phyloP scores from a whole-genome alignment of 2,797 vertebrate species.

The Cirrhinus molitorella region DNA sequence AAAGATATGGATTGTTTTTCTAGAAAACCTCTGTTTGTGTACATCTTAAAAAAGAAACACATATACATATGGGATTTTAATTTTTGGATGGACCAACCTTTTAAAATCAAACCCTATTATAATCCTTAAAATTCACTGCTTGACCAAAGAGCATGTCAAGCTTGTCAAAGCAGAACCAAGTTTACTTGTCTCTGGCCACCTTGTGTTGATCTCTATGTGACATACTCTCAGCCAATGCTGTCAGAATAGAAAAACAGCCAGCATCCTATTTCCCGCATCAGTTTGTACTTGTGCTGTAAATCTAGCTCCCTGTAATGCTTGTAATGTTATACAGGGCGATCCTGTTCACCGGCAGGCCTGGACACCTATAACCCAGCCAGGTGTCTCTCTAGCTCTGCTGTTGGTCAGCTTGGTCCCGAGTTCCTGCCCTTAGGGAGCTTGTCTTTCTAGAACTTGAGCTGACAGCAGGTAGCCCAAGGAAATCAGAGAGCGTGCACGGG shows the following conservation, averaged over 20 bases:
- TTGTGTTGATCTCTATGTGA: conserved; percentile 23
- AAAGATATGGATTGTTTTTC: not conserved
- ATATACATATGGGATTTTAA: not conserved
- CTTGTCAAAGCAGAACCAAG: conserved; percentile 9
- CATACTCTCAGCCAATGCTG: conserved; percentile 27
- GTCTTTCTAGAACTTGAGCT: conserved; percentile 60
- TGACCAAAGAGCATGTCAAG: conserved; percentile 9
- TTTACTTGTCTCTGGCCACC: conserved; percentile 23
- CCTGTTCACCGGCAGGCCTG: conserved; percentile 67
- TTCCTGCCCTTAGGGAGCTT: conserved; percentile 47
- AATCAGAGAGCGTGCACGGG: conserved; percentile 57
- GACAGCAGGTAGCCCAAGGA: conserved; percentile 52
- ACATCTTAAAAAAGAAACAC: not conserved
- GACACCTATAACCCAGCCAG: conserved; percentile 55
- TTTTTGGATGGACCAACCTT: not conserved
- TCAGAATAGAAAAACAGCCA: conserved; percentile 52
- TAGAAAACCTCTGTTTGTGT: not conserved
- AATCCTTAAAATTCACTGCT: conserved; percentile 6
- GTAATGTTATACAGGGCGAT: conserved; percentile 71
- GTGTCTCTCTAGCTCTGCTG: conserved; percentile 59
- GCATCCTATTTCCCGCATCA: conserved; percentile 54
- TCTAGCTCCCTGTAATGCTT: conserved; percentile 63
- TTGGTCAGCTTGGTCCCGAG: conserved; percentile 57
- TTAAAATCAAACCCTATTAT: not conserved
- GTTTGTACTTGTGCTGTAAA: conserved; percentile 63